Base-by-base conservation (phyloP, 2,113 vertebrate species). In the Eulemur rufifrons region DNA sequence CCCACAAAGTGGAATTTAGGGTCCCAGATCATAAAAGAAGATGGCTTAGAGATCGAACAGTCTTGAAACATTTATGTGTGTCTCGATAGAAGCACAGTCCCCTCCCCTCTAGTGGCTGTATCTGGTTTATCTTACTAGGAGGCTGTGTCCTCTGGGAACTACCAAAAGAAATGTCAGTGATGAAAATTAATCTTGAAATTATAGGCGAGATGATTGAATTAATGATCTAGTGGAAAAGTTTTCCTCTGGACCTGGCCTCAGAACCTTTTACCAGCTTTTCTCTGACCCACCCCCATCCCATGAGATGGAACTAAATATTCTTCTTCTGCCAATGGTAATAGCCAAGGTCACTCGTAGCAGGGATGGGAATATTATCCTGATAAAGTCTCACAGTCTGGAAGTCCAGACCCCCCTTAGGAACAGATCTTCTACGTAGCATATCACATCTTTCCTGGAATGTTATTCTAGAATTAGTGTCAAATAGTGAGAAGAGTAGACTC, bases 151-250 rank as follows among this genome's bases (percentile, higher is more conserved):
- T 87, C 64, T 37, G 39, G 81, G 37, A 71, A 64, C 64, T 74
- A 76, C 23, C n/a, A 39, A 59, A 74, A 74, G 76, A 94, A 96
- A 91, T 81, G 80, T 92, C 42, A 85, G n/a, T 87, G 63, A 71
- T 6, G 0, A 74, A 95, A 77, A 82, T 82, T 71, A 54, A 64
- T 76, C 69, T 83, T 97, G 74, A 83, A 86, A 71, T 80, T 83
- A 64, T 10, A 84, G 45, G 59, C 10, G 32, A 86, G 17, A 52
- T 89, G 42, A 84, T 54, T 90, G 63, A 61, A 64, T 81, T 95
- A 89, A 91, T 91, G 42, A 74, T 68, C 80, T 71, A 64, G 34
- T 32, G 45, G 61, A 86, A 69, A 9, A 61, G 39, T 86, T 54
- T 87, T 86, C 64, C 45, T 61, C 76, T 77, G 71, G 39, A 61